A percentile compares a stretch with the other conserved stretches of the same genome.
Evolutionary conservation across 2,797 vertebrate genomes (phyloP).

Genomic region (Rhinichthys osculus): DNA sequence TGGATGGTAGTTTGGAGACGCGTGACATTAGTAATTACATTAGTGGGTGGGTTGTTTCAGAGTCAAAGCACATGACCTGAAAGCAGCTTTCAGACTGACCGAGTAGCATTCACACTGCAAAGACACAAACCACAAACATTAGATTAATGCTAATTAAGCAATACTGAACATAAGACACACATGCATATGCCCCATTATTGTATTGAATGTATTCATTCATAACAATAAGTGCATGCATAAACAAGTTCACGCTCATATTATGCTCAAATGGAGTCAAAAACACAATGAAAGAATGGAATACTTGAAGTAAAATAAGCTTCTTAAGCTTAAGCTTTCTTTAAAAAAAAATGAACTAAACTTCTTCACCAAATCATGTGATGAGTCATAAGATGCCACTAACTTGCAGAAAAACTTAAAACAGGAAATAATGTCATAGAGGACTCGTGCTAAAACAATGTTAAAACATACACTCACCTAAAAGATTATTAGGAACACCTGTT

Average conservation of each 20-base stretch:
- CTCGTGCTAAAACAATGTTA: too few relatives aligned
- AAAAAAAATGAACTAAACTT: too few relatives aligned
- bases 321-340: too few relatives aligned
- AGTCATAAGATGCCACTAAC: background rate
- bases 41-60: constrained; percentile 84
- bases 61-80: constrained; percentile 84
- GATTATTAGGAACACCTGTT: too few relatives aligned
- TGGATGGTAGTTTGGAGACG: background rate
- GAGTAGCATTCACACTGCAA: constrained; percentile 63
- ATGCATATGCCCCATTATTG: background rate
- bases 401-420: background rate
- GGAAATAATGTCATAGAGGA: background rate
- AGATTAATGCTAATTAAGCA: background rate
- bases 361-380: background rate
- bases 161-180: constrained; percentile 1
- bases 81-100: constrained; percentile 79
- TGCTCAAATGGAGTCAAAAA: background rate
- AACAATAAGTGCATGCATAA: background rate
- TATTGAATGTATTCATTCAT: background rate
- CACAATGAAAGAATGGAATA: background rate
- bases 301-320: background rate
- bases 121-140: background rate
- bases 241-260: background rate
- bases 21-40: constrained; percentile 62
- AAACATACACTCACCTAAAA: too few relatives aligned